Evolutionary conservation across 2,797 vertebrate species (phyloP), one percentile per base, ranked within the genome.

Genomic region (Paedocypris micromegethes): DNA sequence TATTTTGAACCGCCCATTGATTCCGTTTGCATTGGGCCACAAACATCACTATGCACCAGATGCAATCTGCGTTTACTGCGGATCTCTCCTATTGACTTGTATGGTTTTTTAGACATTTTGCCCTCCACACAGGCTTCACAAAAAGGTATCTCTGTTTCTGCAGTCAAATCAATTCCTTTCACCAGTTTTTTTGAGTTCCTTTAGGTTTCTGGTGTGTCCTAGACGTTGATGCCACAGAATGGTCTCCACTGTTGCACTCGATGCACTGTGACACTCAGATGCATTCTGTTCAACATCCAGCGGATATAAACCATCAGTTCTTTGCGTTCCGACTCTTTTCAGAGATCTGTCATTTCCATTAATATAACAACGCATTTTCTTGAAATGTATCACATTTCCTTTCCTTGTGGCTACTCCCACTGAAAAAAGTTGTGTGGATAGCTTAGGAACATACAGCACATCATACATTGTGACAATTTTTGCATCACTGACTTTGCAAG

Each of bases 371-470:
- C 1, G 3, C 64, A 64, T 56, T 46, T 47, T 78, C 9, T 56
- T 82, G 39, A 83, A 81, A 59, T 50, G 50, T 8, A 72, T 51
- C 64, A 39, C 69, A 68, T 80, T 80, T 76, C 66, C 65, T 59
- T 58, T 81, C 64, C 2, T 76, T 0, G 46, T 9, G 62, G 75
- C 77, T 67, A 75, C 72, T 78, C 74, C 77, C 57, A 82, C 72
- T 78, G 72, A 81, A 61, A 82, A 79, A 0, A 77, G 59, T 68
- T 79, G 78, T 0, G 56, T 39, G 0, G 77, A 75, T 2, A 83
- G 5, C 64, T 77, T 83, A 1, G 71, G 78, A 76, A 81, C 78
- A 77, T 77, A 77, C 46, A 80, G 48, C 9, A 81, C 81, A 40
- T 81, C 76, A 75, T 63, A 62, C 60, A 61, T 61, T 7, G 5